These are phyloP conservation scores for Peromyscus melanophrys DNA, from an alignment of 2,797 vertebrate species.

Conservation along the genomic window DNA sequence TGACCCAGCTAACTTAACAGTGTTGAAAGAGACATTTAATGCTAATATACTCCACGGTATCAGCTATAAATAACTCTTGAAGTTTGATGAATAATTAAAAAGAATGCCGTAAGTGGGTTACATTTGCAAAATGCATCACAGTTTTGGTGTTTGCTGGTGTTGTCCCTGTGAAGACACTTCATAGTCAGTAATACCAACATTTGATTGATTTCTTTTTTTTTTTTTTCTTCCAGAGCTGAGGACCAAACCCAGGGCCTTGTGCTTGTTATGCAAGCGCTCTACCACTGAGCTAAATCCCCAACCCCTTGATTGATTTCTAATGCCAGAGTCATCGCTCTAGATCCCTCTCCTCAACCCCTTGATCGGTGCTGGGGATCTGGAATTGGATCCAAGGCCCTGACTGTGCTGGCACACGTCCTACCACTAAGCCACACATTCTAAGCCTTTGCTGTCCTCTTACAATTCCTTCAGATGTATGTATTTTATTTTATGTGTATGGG, in stretches of 20 bases:
- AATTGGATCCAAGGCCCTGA: no score
- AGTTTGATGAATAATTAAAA: constrained; percentile 83
- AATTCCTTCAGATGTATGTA: not conserved
- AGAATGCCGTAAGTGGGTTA: constrained; percentile 74
- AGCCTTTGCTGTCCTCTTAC: not conserved
- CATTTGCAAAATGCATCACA: constrained; percentile 75
- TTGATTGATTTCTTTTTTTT: not conserved
- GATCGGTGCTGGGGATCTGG: no score
- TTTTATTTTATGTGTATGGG: not conserved
- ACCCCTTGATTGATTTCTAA: no score
- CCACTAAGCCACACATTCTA: not conserved
- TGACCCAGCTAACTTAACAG: not conserved
- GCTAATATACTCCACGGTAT: not conserved
- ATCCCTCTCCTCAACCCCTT: no score
- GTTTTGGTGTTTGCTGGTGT: constrained; percentile 48
- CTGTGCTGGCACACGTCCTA: no score
- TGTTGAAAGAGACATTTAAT: constrained; percentile 41
- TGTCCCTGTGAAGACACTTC: constrained; percentile 32
- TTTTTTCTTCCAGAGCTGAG: not conserved
- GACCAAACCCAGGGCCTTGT: not conserved
- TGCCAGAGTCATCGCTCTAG: no score
- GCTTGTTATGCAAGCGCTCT: no score
- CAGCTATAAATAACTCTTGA: constrained; percentile 60
- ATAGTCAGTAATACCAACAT: not conserved
- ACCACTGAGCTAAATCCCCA: no score